Base-by-base conservation (phyloP, 2,797 vertebrate species). In the Poeciliopsis infans region DNA sequence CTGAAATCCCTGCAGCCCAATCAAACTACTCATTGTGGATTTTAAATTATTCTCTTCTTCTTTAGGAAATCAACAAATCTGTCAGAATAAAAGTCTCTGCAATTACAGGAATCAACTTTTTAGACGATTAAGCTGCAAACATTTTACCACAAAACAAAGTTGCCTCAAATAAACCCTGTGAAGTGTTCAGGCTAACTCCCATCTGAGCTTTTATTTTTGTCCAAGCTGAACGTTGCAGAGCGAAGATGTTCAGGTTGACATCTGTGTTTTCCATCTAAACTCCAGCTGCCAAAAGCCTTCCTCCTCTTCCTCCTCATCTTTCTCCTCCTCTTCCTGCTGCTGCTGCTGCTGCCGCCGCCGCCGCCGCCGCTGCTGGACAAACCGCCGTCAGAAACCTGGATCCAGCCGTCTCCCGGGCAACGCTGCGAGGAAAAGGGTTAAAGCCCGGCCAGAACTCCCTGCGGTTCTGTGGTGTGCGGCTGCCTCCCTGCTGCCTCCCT, bases 221-320 rank as follows among this genome's bases (percentile, higher is more conserved):
- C 74, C 77, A 75, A 49, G 75, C 70, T 85, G 49, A 75, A 84
- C 78, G 15, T 68, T 55, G 31, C 61, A n/a, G 66, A 41, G 10
- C 0, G 64, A 11, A 1, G 20, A 23, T 41, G 39, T 69, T 11
- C 23, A 69, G 10, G 66, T 20, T 43, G 78, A 71, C 79, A 71
- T 77, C 89, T 82, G 85, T 64, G 81, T 88, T 92, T 90, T 91
- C 85, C 85, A 92, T 92, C 88, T 85, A 87, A 36, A 33, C 76
- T 36, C 3, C 49, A 31, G 49, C 82, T 87, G 87, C 88, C 79
- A 82, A 74, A 83, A 75, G 46, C 20, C 51, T 55, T 81, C 59
- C 68, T 74, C 64, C 76, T 80, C 7, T 71, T 69, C 83, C 53
- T 79, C 41, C 59, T 71, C 59, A 59, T 73, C 64, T 74, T 80